These are phyloP conservation scores for Spodoptera litura DNA, from an alignment of 1,140 invertebrate genomes.

Conservation along the genomic window DNA sequence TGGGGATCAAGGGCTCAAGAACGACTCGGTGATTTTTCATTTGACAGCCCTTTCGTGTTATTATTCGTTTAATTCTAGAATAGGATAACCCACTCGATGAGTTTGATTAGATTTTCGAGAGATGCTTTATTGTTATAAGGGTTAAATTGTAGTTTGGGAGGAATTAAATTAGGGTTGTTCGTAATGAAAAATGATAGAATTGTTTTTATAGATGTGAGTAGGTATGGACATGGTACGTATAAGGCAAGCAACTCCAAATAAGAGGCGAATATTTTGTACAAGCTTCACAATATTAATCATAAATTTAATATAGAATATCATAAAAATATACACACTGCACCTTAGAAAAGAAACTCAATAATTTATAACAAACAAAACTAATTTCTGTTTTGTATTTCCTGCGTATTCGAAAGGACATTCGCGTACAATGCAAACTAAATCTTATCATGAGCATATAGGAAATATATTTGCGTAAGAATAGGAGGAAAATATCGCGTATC, in stretches of 20 bases:
- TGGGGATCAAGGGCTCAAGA: conserved; percentile 45
- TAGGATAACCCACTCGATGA: neutral
- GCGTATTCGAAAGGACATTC: neutral
- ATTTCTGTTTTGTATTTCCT: conserved; percentile 27
- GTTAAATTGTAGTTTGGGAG: neutral
- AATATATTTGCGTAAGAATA: neutral
- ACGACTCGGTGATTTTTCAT: conserved; percentile 30
- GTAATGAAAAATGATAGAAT: too few species aligned
- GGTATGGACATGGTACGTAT: too few species aligned
- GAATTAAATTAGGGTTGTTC: neutral
- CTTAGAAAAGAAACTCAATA: conserved; percentile 1
- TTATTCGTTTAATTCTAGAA: conserved; percentile 13
- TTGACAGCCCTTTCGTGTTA: conserved; percentile 29
- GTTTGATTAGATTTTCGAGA: conserved; percentile 1
- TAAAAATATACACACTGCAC: neutral
- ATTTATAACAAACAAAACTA: conserved; percentile 41
- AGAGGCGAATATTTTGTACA: too few species aligned
- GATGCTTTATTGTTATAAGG: neutral
- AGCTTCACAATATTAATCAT: too few species aligned
- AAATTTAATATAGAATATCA: too few species aligned
- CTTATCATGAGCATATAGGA: neutral
- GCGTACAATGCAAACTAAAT: neutral
- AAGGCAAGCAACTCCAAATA: too few species aligned
- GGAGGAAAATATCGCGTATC: conserved; percentile 21
- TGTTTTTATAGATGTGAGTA: too few species aligned